Evolutionary conservation across 2,888 invertebrate species (phyloP), one percentile per base, ranked within the genome.

Genomic region (Carabus problematicus): DNA sequence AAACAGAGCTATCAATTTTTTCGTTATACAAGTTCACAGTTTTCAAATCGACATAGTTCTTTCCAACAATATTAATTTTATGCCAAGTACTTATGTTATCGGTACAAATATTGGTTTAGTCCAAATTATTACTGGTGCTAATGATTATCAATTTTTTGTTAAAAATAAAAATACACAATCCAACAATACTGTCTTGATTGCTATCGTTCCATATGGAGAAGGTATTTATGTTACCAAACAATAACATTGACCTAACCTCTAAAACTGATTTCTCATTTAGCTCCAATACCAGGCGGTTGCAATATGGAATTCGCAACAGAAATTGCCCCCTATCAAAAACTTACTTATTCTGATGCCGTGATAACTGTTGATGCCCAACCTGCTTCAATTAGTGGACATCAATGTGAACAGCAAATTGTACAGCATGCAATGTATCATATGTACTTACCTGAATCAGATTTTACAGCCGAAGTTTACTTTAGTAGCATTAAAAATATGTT

Each of bases 231-330:
- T 47, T 64, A 71, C 58, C 56, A 67, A 42, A 70, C 56, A 61
- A 29, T 29, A 64, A 43, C 55, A 64, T 45, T 2, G 67, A 68
- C 16, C 29, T 55, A 8, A 19, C 68, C 73, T 73, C 74, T 75
- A 29, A 29, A 29, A 29, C 29, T 29, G 29, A 29, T 29, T 6
- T 29, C 29, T 72, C 62, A 75, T 83, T 71, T 80, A 93, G 93
- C 88, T 77, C 93, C 93, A 0, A 82, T 91, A 72, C 92, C 93
- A 14, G 93, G 93, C 45, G 93, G 91, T 14, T 93, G 93, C 77
- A 92, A 91, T 76, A 84, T 89, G 85, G 90, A 89, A 75, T 88
- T 88, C 73, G 76, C 86, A 12, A 73, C 72, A 1, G 82, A 85
- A 72, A 83, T 85, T 72, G 86, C 89, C 8, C 91, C 93, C 0